Evolutionary conservation across 2,797 vertebrate species (phyloP).

Genomic region (Mastacembelus armatus): DNA sequence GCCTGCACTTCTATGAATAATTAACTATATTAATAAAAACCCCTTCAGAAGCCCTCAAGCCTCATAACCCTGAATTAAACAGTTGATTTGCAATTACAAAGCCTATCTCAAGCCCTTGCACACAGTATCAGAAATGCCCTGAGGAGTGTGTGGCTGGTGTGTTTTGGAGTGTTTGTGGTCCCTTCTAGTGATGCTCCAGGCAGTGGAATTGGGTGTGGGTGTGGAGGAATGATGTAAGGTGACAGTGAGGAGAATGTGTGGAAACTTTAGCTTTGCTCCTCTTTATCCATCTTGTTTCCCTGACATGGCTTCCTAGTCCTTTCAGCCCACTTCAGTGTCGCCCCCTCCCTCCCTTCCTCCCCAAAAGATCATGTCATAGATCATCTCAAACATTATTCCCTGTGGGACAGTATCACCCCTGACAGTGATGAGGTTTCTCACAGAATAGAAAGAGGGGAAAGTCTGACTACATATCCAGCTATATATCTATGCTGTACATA

Average conservation of each 20-base stretch:
- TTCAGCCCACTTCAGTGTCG: neutral
- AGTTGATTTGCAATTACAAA: constrained; percentile 85
- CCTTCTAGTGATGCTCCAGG: constrained; percentile 43
- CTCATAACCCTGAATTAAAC: constrained; percentile 83
- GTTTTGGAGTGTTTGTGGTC: constrained; percentile 44
- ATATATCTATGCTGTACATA: neutral
- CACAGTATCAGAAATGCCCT: constrained; percentile 61
- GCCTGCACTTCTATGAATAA: constrained; percentile 80
- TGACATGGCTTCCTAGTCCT: neutral
- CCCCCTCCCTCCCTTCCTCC: constrained; percentile 15
- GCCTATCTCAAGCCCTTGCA: constrained; percentile 60
- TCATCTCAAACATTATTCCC: constrained; percentile 45
- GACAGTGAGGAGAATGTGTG: neutral
- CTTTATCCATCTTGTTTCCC: constrained; percentile 9
- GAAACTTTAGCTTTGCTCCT: constrained; percentile 2
- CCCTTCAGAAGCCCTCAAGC: constrained; percentile 76
- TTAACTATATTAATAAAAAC: constrained; percentile 81
- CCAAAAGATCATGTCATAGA: constrained; percentile 28
- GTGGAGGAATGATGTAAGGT: neutral
- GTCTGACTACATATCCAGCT: too few species aligned
- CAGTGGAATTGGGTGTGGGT: constrained; percentile 1
- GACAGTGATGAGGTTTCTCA: constrained; percentile 48
- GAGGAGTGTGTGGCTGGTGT: constrained; percentile 36
- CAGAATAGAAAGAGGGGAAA: too few species aligned
- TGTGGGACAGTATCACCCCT: constrained; percentile 22